A percentile compares a stretch with the other conserved stretches of the same genome.
These are phyloP conservation scores for Delphinapterus leucas DNA, from an alignment of 2,113 vertebrate genomes.

Conservation along the genomic window DNA sequence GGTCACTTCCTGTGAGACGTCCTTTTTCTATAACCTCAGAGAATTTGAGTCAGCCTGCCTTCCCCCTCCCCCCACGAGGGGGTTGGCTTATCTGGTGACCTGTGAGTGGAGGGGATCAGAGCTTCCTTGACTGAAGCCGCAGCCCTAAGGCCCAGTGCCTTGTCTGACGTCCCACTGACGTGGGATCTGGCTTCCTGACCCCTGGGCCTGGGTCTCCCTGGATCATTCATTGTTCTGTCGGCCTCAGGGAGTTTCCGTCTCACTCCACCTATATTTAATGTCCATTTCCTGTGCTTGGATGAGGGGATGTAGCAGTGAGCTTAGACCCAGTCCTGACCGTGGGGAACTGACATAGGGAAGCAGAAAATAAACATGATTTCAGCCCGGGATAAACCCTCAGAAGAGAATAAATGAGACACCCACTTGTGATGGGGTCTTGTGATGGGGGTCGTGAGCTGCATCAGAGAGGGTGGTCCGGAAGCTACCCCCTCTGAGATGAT, in stretches of 20 bases:
- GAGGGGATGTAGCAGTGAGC: not conserved
- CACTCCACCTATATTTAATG: not conserved
- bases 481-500: not conserved
- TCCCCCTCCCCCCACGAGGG: too few relatives aligned
- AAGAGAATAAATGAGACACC: not conserved
- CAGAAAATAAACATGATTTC: not conserved
- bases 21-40: not conserved
- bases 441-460: too few relatives aligned
- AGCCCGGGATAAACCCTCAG: not conserved
- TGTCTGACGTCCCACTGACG: not conserved
- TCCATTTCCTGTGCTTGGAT: not conserved
- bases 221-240: not conserved
- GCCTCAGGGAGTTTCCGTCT: not conserved
- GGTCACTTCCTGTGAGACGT: not conserved
- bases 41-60: not conserved
- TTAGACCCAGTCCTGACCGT: too few relatives aligned
- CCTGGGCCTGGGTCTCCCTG: not conserved
- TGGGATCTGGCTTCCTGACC: not conserved
- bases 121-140: not conserved
- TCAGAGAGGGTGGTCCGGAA: not conserved
- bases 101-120: too few relatives aligned
- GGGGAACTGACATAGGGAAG: not conserved
- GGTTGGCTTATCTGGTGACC: not conserved
- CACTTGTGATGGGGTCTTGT: too few relatives aligned
- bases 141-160: not conserved